Conservation (phyloP, 2,113 vertebrate species). For the Scartelaos histophorus region DNA sequence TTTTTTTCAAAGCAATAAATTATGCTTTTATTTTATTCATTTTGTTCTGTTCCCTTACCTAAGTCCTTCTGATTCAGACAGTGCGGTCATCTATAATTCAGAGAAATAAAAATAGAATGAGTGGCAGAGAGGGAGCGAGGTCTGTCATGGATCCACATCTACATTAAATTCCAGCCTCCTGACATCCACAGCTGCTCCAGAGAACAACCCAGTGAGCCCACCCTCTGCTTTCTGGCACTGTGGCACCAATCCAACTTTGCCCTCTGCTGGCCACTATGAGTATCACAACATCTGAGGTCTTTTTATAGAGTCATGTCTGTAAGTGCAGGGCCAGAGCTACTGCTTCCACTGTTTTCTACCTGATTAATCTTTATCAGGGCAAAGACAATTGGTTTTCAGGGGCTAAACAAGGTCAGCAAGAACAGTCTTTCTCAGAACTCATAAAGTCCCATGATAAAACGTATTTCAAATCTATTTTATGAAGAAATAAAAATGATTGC, state of each 20-base stretch:
- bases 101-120: constrained; percentile 8
- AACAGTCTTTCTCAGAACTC: constrained; percentile 1
- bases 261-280: constrained; percentile 63
- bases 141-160: constrained; percentile 6
- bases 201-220: neutral
- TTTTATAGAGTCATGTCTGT: constrained; percentile 1
- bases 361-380: neutral
- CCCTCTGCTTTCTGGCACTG: constrained; percentile 11
- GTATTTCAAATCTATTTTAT: neutral
- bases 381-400: neutral
- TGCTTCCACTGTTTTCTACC: constrained; percentile 12
- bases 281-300: constrained; percentile 40
- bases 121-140: neutral
- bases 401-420: constrained; percentile 1
- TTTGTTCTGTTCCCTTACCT: neutral
- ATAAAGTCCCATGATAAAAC: neutral
- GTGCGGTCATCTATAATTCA: neutral
- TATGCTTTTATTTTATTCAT: too few relatives aligned
- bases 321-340: neutral
- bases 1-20: too few relatives aligned
- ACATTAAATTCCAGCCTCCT: constrained; percentile 9
- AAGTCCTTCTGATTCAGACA: neutral
- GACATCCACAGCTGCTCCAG: constrained; percentile 1
- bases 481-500: neutral
- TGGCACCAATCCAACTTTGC: constrained; percentile 62